Base-by-base conservation (phyloP, 2,888 invertebrate genomes). In the Plemyria rubiginata region DNA sequence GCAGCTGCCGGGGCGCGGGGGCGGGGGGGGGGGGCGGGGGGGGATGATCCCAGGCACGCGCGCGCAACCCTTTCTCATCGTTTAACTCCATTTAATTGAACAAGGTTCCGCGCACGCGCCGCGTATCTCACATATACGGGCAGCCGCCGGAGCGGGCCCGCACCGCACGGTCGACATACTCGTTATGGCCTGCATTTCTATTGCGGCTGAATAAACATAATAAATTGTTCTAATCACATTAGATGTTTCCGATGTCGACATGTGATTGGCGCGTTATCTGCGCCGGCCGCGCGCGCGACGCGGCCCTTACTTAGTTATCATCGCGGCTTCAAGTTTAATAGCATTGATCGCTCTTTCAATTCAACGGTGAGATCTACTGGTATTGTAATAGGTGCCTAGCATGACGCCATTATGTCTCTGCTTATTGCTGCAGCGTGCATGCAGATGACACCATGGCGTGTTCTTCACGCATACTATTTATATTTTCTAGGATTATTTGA, bases 191-290 rank as follows among this genome's bases (percentile, higher is more conserved):
- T 70, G 43, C 70, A 76, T 79, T 75, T 74, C 77, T 78, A 76
- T 78, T 78, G 76, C 75, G 75, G 67, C 75, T 75, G 79, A 82
- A 82, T 79, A 83, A 80, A 84, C 79, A 80, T 82, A 81, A 84
- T 86, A 86, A 86, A 87, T 88, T 84, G 79, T 80, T 84, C 81
- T 87, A 87, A 88, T 88, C 87, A 82, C 80, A 66, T 81, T 67
- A 77, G 78, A 81, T 79, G 80, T 77, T 71, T 70, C 70, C 70
- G 68, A 66, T 66, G 51, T 28, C 46, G 53, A 61, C 65, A 67
- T 66, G 56, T 66, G 36, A 66, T 46, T 48, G 41, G 5, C 29
- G 12, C 54, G 60, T 49, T 50, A 13, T 9, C 48, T 38, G 13
- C 54, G 54, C 56, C 53, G 49, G 45, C 43, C 5, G 54, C 51